phyloP scores from a whole-genome alignment of 2,797 vertebrate genomes.

The Brachyalestes nurse region DNA sequence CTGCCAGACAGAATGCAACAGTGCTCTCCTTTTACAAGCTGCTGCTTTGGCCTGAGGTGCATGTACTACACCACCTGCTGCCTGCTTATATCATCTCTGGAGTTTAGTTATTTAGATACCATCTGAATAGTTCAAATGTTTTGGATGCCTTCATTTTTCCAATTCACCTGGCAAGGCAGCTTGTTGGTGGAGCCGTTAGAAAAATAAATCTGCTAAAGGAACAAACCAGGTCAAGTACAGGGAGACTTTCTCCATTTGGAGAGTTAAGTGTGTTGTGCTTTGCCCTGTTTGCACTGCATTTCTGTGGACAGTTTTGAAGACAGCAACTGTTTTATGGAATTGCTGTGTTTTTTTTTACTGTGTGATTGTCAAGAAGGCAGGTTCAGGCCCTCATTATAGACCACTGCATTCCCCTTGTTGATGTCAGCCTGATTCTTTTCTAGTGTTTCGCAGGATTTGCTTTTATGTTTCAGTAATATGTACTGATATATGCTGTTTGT shows the following conservation, averaged over 20 bases:
- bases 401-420: neutral
- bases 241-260: neutral
- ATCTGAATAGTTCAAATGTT: constrained; percentile 44
- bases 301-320: neutral
- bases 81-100: constrained; percentile 35
- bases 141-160: constrained; percentile 25
- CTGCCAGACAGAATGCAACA: constrained; percentile 56
- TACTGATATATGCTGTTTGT: neutral
- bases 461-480: neutral
- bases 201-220: constrained; percentile 17
- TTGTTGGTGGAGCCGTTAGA: constrained; percentile 20
- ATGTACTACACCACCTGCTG: constrained; percentile 45
- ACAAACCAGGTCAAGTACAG: neutral
- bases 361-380: neutral
- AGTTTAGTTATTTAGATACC: constrained; percentile 39
- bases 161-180: constrained; percentile 32
- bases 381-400: neutral
- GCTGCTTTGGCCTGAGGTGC: constrained; percentile 45
- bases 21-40: constrained; percentile 53
- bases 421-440: neutral
- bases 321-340: neutral
- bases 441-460: neutral
- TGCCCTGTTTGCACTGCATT: neutral
- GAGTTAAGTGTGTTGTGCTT: neutral
- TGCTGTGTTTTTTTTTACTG: too few relatives aligned